Percentiles rank a stretch among this genome's conserved stretches.
These are phyloP conservation scores for Rhodinocichla rosea DNA, from an alignment of 2,113 vertebrate species.

Conservation along the genomic window DNA sequence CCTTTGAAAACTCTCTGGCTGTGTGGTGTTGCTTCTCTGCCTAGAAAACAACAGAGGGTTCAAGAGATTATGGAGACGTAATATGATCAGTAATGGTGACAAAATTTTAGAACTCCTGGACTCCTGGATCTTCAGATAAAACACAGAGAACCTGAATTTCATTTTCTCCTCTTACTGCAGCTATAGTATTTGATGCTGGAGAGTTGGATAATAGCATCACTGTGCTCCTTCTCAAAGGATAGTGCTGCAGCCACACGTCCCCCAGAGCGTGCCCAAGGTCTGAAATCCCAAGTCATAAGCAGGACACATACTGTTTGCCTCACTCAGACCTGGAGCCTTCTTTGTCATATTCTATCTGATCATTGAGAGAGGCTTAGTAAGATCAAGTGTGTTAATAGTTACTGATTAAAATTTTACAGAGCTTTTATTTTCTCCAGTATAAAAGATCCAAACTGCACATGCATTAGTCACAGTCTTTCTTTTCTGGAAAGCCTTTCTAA, in stretches of 20 bases:
- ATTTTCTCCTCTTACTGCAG: neutral
- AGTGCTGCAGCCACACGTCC: neutral
- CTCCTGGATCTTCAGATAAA: neutral
- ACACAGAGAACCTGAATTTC: neutral
- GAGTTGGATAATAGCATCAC: neutral
- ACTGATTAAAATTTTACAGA: neutral
- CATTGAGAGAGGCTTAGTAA: neutral
- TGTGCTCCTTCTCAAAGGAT: neutral
- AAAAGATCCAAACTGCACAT: neutral
- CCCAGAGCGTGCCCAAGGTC: neutral
- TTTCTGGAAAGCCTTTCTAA: neutral
- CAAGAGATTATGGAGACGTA: neutral
- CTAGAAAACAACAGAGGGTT: neutral
- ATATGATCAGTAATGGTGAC: rapidly evolving
- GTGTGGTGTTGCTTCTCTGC: neutral
- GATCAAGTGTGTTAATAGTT: neutral
- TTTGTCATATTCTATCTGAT: neutral
- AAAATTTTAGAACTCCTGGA: neutral
- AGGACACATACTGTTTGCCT: rapidly evolving
- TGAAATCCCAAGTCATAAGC: neutral
- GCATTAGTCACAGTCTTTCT: neutral
- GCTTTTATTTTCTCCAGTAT: neutral
- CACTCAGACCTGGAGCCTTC: neutral
- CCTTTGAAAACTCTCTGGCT: neutral
- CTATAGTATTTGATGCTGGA: neutral